Base-by-base conservation (phyloP, 2,888 invertebrate genomes). In the Lithosia quadra region DNA sequence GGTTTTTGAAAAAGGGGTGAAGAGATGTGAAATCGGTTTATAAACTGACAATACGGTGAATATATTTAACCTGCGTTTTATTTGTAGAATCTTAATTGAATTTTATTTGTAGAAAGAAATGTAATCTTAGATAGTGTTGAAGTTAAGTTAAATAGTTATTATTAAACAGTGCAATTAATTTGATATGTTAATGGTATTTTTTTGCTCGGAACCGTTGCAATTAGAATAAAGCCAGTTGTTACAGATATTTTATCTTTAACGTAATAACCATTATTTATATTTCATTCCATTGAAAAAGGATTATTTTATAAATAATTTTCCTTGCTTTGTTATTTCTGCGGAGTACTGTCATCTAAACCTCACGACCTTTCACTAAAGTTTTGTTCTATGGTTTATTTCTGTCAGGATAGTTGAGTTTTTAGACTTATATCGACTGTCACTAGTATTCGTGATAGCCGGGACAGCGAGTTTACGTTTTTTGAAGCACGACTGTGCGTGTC, bases 1-100 rank as follows among this genome's bases (percentile, higher is more conserved):
- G 64, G 64, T 22, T 60, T 74, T 60, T 39, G 33, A 15, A 33
- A 53, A 68, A 63, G 24, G 65, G 57, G 57, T 62, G 58, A 62
- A 53, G 33, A 58, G 24, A 24, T 62, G 21, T 21, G 22, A 60
- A 65, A 53, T 62, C 9, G 43, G 15, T 56, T 60, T 64, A 36
- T 21, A 22, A n/a, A 28, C 10, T 13, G 24, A 56, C n/a, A 10
- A 21, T 53, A 34, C 5, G 5, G 21, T 3, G 24, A 15, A 22
- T 55, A 22, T 55, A 24, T 55, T 55, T 57, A 10, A 15, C 22
- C 1, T 55, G 22, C 0, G 3, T 22, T 55, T n/a, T 21, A 8
- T 21, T 55, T 11, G 21, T 55, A n/a, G 21, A 13, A 55, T 43
- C n/a, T n/a, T n/a, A n/a, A n/a, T n/a, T n/a, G n/a, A n/a, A n/a